phyloP scores from a whole-genome alignment of 2,113 vertebrate genomes.

The Scomber japonicus region DNA sequence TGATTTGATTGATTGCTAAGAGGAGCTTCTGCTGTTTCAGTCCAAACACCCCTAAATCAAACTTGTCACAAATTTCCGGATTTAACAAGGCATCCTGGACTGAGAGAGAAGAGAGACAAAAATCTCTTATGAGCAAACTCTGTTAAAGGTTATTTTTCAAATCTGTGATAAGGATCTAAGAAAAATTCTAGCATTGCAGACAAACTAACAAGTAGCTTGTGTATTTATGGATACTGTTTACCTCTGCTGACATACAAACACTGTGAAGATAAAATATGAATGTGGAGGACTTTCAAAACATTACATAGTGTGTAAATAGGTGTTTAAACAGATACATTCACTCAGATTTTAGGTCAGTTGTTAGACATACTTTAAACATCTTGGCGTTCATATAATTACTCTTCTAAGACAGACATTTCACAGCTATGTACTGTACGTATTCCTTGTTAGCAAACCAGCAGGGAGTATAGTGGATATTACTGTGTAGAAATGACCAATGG shows the following conservation, averaged over 20 bases:
- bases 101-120: constrained; percentile 47
- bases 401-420: neutral
- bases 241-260: neutral
- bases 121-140: constrained; percentile 51
- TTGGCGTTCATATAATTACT: neutral
- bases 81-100: constrained; percentile 76
- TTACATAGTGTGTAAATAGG: neutral
- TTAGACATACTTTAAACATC: neutral
- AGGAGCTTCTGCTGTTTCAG: constrained; percentile 85
- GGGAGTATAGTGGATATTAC: constrained; percentile 34
- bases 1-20: constrained; percentile 83
- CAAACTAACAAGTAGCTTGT: constrained; percentile 39
- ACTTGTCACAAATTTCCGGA: constrained; percentile 82
- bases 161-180: constrained; percentile 62
- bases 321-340: neutral
- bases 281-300: neutral
- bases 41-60: constrained; percentile 86
- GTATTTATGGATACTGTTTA: constrained; percentile 23
- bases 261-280: constrained; percentile 11
- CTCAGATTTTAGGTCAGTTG: neutral
- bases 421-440: neutral
- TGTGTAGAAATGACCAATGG: constrained; percentile 62
- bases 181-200: constrained; percentile 18
- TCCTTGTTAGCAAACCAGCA: constrained; percentile 5
- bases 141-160: constrained; percentile 46